A percentile compares a stretch with the other conserved stretches of the same genome.
These are phyloP conservation scores for Acropternis orthonyx DNA, from an alignment of 2,797 vertebrate species.

Conservation along the genomic window DNA sequence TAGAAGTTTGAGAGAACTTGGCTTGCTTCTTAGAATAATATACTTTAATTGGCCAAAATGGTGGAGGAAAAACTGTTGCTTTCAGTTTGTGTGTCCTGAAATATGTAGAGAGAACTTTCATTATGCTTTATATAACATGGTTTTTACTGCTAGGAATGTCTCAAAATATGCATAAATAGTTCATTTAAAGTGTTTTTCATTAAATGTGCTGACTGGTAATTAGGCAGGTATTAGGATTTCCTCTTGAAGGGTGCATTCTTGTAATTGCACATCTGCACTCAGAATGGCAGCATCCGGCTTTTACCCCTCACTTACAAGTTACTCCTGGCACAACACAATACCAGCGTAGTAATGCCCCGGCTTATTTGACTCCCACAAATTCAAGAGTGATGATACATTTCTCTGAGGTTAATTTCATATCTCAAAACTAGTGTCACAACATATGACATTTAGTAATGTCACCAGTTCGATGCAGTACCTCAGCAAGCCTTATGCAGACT, in stretches of 20 bases:
- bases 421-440: neutral
- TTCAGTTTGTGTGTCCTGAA: neutral
- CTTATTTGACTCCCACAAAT: neutral
- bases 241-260: neutral
- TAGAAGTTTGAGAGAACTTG: neutral
- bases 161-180: neutral
- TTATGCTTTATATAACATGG: neutral
- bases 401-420: neutral
- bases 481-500: neutral
- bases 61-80: neutral
- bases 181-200: neutral
- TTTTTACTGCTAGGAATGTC: neutral
- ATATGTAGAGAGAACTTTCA: neutral
- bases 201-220: neutral
- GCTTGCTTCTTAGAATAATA: neutral
- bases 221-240: neutral
- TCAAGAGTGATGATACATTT: neutral
- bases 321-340: neutral
- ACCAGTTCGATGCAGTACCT: neutral
- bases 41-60: neutral
- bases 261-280: neutral
- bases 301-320: neutral
- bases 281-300: neutral
- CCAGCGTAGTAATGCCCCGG: neutral
- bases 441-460: neutral